These are phyloP conservation scores for Lypha dubia DNA, from an alignment of 2,888 invertebrate genomes.

Conservation along the genomic window DNA sequence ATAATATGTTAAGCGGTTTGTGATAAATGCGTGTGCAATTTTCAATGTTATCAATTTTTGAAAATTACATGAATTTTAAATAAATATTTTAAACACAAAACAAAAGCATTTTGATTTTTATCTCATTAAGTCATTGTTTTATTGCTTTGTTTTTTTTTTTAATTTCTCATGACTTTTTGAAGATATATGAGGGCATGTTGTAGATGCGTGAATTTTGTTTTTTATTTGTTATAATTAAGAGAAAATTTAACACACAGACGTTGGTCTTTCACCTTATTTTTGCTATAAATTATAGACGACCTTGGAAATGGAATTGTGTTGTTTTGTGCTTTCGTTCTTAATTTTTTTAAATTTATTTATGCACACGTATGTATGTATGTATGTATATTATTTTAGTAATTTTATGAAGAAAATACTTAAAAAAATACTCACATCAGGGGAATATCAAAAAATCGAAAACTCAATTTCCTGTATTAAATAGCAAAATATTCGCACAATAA, in stretches of 20 bases:
- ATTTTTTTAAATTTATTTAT: background rate
- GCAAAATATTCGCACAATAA: no score
- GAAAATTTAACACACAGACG: background rate
- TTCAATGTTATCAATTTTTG: background rate
- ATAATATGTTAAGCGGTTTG: background rate
- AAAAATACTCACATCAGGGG: background rate
- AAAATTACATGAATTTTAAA: background rate
- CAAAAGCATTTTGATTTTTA: background rate
- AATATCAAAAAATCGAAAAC: background rate
- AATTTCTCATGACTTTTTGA: slow-evolving; percentile 10
- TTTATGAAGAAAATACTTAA: background rate
- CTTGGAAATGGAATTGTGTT: slow-evolving; percentile 4
- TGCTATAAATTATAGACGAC: background rate
- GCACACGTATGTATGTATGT: background rate
- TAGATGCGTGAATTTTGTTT: background rate
- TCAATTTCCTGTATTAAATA: background rate
- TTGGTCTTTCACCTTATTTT: background rate
- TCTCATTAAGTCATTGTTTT: background rate
- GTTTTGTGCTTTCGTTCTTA: background rate
- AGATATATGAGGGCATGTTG: background rate
- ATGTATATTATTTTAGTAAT: background rate
- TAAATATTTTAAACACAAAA: background rate
- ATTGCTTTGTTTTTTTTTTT: background rate
- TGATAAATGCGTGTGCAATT: background rate
- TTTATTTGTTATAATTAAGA: background rate